A percentile compares a stretch with the other conserved stretches of the same genome.
phyloP scores from a whole-genome alignment of 1,140 invertebrate species.

The Drosophila yakuba region DNA sequence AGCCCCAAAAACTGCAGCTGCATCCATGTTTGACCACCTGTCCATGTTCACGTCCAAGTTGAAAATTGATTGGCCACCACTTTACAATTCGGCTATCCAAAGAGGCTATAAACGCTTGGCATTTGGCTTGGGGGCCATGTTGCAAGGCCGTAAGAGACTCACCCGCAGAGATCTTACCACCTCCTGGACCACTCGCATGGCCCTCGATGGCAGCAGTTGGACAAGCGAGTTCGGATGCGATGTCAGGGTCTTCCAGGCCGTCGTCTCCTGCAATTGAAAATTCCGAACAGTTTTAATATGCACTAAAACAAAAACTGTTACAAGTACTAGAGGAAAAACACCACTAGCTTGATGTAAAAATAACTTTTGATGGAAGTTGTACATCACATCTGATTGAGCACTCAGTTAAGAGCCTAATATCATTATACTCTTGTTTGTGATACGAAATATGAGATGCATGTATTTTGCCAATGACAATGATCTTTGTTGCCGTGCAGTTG shows the following conservation, averaged over 20 bases:
- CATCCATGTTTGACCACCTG: slow-evolving; percentile 44
- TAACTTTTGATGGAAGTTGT: no score
- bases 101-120: slow-evolving; percentile 12
- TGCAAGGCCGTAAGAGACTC: slow-evolving; percentile 51
- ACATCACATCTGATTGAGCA: no score
- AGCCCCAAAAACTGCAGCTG: slow-evolving; percentile 37
- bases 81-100: slow-evolving; percentile 19
- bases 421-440: no score
- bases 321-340: background rate
- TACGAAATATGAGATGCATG: background rate
- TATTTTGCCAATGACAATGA: background rate
- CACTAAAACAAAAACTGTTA: background rate
- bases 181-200: slow-evolving; percentile 84
- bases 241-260: slow-evolving; percentile 84
- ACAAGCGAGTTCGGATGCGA: slow-evolving; percentile 83
- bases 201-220: slow-evolving; percentile 78
- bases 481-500: slow-evolving; percentile 35
- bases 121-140: slow-evolving; percentile 11
- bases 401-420: no score
- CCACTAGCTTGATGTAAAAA: no score
- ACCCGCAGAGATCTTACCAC: slow-evolving; percentile 82
- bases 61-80: slow-evolving; percentile 34
- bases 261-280: slow-evolving; percentile 77
- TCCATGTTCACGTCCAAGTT: slow-evolving; percentile 46
- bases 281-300: background rate